phyloP scores from a whole-genome alignment of 2,797 vertebrate genomes.

The Oreochromis mossambicus region DNA sequence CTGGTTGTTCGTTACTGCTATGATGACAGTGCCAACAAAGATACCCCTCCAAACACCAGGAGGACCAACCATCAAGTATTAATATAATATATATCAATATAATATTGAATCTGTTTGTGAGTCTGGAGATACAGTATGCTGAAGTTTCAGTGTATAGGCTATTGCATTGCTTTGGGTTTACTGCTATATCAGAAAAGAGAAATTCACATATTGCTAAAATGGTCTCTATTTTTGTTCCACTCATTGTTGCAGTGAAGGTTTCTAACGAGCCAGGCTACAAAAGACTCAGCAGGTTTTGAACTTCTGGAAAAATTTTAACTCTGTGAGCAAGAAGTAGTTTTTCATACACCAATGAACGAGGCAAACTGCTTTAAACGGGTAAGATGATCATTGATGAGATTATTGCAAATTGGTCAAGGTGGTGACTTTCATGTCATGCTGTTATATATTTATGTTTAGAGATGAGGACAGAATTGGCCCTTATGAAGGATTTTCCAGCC shows the following conservation, averaged over 20 bases:
- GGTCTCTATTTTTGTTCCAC: neutral
- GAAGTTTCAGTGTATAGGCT: neutral
- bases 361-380: neutral
- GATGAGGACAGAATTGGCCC: neutral
- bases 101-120: neutral
- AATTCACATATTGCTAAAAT: neutral
- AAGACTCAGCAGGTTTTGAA: neutral
- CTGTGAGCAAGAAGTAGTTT: neutral
- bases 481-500: neutral
- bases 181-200: neutral
- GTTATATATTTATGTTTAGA: neutral
- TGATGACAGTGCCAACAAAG: neutral
- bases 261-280: neutral
- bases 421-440: neutral
- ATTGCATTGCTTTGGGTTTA: neutral
- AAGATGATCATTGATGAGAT: neutral
- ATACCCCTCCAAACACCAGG: neutral
- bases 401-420: neutral
- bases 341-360: neutral
- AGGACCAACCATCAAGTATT: neutral
- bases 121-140: neutral
- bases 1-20: neutral
- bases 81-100: neutral
- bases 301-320: neutral
- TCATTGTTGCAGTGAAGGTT: neutral